Evolutionary conservation across 2,113 vertebrate genomes (phyloP), one percentile per base, ranked within the genome.

Genomic region (Illadopsis cleaveri): DNA sequence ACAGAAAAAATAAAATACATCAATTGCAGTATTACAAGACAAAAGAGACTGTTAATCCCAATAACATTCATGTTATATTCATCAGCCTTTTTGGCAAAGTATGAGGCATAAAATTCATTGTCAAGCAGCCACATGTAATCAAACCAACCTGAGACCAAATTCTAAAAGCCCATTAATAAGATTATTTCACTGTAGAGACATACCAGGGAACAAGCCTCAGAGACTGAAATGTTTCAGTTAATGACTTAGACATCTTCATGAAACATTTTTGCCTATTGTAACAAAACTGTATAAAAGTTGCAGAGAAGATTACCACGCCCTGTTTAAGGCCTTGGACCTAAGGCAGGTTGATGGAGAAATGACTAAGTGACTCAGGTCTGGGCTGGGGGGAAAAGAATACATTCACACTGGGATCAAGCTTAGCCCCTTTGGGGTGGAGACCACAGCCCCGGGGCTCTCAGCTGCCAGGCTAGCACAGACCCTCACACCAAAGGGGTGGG

Each of bases 391-490:
- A 20, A 38, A 25, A 33, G 22, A 33, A 33, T 25, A 9, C 5
- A 48, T 48, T 38, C 27, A 31, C 15, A 47, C 42, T 37, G 42
- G 20, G 54, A 37, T 48, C 44, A 60, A 60, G 3, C 6, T 48
- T 31, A 60, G 27, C n/a, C 58, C 15, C 11, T 37, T 60, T 0
- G 2, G 10, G 12, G 15, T 14, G 21, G 11, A 60, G n/a, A 24
- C n/a, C 12, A 38, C n/a, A 38, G 42, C 16, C 12, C 12, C 1
- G 0, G 47, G 21, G 5, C 12, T 48, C 6, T 76, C n/a, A 38
- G n/a, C n/a, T 60, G 27, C n/a, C 21, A 31, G 54, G n/a, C n/a
- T 48, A 6, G 4, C 27, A 33, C 21, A 38, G 27, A 38, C 15
- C 15, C 21, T 24, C 16, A 48, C 0, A 25, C 21, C 28, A 48